Base-by-base conservation (phyloP, 2,888 invertebrate species). In the Ichneumoninae sp. region DNA sequence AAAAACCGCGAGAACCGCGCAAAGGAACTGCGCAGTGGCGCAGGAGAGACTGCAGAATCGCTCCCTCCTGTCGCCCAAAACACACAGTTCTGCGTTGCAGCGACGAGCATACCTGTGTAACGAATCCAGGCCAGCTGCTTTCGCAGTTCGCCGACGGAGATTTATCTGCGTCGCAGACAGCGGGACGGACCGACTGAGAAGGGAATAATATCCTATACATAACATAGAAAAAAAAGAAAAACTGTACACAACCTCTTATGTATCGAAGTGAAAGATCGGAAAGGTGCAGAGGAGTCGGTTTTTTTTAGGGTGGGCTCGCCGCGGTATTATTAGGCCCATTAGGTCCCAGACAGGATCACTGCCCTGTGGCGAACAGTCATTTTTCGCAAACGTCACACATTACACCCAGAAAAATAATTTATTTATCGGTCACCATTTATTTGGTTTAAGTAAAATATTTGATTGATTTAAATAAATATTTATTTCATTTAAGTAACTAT, bases 81-180 rank as follows among this genome's bases (percentile, higher is more conserved):
- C 82, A 74, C 47, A 77, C 69, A 50, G 79, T 82, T 71, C 71
- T 77, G 19, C 47, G 44, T 4, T 16, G 44, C 76, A 66, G 76
- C 68, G 50, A 75, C 57, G 75, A 76, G 62, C 44, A 62, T 74
- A 60, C 74, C 60, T 75, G 81, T 79, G 84, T 76, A 82, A 82
- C 81, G 84, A 85, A 82, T 85, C 72, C 82, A n/a, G 50, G 26
- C 19, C 85, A 85, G 85, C 85, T 85, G 82, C 72, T 74, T 30
- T 52, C 71, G 22, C 71, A 76, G 70, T 82, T 79, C 3, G 75
- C 50, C 68, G 71, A 76, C 71, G 50, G 70, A 76, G 84, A 84
- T 79, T 76, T 82, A 68, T 82, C 79, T 72, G 75, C 76, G 76
- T 72, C 82, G 79, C 33, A 66, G 60, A 52, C 60, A 60, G 40